Evolutionary conservation across 2,113 vertebrate genomes (phyloP).

Genomic region (Nycticebus coucang): DNA sequence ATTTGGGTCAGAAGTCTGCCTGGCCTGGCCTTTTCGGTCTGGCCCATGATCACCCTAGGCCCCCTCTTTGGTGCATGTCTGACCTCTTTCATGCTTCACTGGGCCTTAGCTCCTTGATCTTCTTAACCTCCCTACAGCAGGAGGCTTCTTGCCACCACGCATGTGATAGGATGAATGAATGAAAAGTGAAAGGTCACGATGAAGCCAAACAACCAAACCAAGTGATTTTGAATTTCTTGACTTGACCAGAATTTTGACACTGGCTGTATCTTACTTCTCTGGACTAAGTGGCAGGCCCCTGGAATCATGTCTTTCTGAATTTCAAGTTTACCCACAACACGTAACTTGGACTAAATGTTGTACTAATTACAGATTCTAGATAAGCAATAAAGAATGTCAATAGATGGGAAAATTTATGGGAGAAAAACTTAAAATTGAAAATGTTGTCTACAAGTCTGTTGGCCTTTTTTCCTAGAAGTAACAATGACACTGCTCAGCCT

Average conservation of each 20-base stretch:
- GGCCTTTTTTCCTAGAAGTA: background rate
- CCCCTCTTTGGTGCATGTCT: no score
- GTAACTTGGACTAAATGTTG: background rate
- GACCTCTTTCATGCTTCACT: background rate
- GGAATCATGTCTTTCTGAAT: background rate
- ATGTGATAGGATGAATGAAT: background rate
- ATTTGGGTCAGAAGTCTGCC: background rate
- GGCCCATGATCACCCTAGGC: background rate
- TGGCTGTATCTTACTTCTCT: conserved; percentile 4
- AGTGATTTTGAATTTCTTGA: background rate
- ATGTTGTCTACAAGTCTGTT: background rate
- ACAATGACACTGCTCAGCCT: background rate
- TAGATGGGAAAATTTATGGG: conserved; percentile 13
- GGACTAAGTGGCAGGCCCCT: background rate
- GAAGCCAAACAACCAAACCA: background rate
- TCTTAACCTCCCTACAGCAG: background rate
- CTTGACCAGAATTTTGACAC: background rate
- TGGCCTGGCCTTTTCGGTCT: background rate
- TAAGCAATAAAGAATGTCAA: background rate
- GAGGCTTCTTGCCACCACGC: background rate
- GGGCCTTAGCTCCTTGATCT: background rate
- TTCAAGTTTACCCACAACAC: background rate
- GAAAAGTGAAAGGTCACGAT: background rate
- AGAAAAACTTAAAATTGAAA: conserved; percentile 19
- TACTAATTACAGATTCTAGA: conserved; percentile 21